A percentile compares a stretch with the other conserved stretches of the same genome.
Evolutionary conservation across 2,797 vertebrate genomes (phyloP).

Genomic region (Anolis apletophallus): DNA sequence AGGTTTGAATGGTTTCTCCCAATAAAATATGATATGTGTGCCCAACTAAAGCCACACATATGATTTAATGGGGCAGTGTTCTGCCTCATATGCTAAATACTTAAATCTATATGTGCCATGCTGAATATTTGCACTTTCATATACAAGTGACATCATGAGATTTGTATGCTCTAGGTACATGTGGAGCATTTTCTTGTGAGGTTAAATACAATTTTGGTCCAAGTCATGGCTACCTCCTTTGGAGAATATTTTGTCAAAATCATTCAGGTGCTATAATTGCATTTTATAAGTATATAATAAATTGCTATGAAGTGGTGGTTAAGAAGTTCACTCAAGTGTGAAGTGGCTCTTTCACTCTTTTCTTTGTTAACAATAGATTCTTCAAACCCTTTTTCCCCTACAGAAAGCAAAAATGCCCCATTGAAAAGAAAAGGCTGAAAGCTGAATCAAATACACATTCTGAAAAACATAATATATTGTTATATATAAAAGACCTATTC

Average conservation of each 20-base stretch:
- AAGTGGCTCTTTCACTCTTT: slow-evolving; percentile 63
- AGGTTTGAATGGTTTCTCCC: not conserved
- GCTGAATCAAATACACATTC: slow-evolving; percentile 62
- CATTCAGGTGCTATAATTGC: slow-evolving; percentile 55
- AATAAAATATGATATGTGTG: not conserved
- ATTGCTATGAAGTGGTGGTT: slow-evolving; percentile 50
- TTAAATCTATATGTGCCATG: not conserved
- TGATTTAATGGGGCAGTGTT: not conserved
- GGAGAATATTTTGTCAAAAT: slow-evolving; percentile 48
- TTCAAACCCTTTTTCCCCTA: slow-evolving; percentile 38
- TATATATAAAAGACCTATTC: slow-evolving; percentile 42
- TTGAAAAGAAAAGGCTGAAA: slow-evolving; percentile 51
- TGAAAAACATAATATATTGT: slow-evolving; percentile 61
- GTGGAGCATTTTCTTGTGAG: slow-evolving; percentile 53
- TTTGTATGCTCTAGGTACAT: slow-evolving; percentile 8
- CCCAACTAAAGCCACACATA: not conserved
- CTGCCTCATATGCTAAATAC: not conserved
- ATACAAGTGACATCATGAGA: not conserved
- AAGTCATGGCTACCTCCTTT: slow-evolving; percentile 56
- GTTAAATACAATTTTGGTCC: slow-evolving; percentile 52
- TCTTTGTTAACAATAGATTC: slow-evolving; percentile 58
- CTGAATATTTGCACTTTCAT: slow-evolving; percentile 10
- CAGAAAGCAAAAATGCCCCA: slow-evolving; percentile 53
- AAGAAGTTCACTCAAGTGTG: slow-evolving; percentile 62
- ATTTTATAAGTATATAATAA: slow-evolving; percentile 68